Base-by-base conservation (phyloP, 35 echinoderm and acorn worm species). In the Anneissia japonica region DNA sequence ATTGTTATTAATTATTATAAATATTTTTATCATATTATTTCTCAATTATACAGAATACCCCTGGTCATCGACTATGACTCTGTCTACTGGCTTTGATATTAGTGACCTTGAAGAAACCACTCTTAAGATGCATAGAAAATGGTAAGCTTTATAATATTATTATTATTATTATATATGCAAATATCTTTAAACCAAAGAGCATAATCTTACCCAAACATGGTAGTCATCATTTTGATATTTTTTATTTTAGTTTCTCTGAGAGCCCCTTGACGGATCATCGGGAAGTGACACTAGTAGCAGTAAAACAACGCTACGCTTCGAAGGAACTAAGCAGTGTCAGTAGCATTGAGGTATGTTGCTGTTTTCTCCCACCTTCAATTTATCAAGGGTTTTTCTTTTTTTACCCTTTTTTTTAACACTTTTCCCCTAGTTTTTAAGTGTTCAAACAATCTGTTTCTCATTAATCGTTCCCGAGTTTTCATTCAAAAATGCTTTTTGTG, bases 231-330 rank as follows among this genome's bases (percentile, higher is more conserved):
- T 77, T 37, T 13, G 31, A 16, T 85, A 21, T 81, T 11, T 41
- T 2, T 26, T 45, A 29, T 6, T 74, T 28, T 80, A 99, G 96
- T 86, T 99, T 99, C 82, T 39, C 77, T 0, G 92, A 92, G 34
- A 37, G 87, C 4, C 89, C 96, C 12, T 32, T 99, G n/a, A 83
- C 85, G 29, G 96, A 99, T 46, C 96, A 99, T 39, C 86, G 96
- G 21, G 92, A 99, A 32, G 83, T 94, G 14, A 91, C 74, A 28
- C 83, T 99, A 73, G 78, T 89, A 34, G 96, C 96, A 4, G 92
- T 99, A 0, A 94, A 90, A 75, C 86, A 99, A 74, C 81, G 96
- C 16, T 99, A 94, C 79, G 37, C 86, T 7, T 10, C 23, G 4
- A 10, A 1, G 10, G 32, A 39, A 36, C n/a, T 37, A 30, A 37